These are phyloP conservation scores for Drosophila trapezifrons DNA, from an alignment of 1,140 invertebrate species.

Conservation along the genomic window DNA sequence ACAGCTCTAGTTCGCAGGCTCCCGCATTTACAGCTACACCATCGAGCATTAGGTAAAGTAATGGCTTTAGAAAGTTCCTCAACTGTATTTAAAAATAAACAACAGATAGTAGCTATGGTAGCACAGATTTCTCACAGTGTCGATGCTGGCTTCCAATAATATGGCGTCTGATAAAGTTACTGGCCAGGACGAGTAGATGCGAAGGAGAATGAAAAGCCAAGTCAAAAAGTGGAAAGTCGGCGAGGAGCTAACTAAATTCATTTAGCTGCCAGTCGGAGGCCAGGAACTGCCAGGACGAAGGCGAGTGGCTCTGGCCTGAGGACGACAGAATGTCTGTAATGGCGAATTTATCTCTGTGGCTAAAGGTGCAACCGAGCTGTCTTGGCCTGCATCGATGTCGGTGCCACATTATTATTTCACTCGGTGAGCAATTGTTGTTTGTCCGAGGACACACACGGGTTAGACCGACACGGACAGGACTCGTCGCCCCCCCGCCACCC, in stretches of 20 bases:
- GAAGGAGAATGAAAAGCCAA: constrained; percentile 54
- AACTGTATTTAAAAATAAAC: not conserved
- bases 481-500: no score
- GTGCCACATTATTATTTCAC: constrained; percentile 67
- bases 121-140: constrained; percentile 13
- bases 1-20: no score
- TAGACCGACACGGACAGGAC: constrained; percentile 3
- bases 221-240: constrained; percentile 14
- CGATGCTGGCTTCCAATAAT: constrained; percentile 41
- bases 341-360: constrained; percentile 54
- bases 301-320: not conserved
- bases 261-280: constrained; percentile 45
- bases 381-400: constrained; percentile 52
- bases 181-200: constrained; percentile 47
- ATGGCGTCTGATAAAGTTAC: constrained; percentile 57
- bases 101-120: not conserved
- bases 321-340: constrained; percentile 19
- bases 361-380: constrained; percentile 50
- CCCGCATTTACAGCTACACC: no score
- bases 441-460: constrained; percentile 40
- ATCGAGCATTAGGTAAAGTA: no score
- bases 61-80: no score
- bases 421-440: constrained; percentile 58
- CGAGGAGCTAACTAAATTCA: constrained; percentile 55
- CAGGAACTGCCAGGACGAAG: constrained; percentile 5